phyloP scores from a whole-genome alignment of 2,888 invertebrate genomes.

The Cerceris ruficornis region DNA sequence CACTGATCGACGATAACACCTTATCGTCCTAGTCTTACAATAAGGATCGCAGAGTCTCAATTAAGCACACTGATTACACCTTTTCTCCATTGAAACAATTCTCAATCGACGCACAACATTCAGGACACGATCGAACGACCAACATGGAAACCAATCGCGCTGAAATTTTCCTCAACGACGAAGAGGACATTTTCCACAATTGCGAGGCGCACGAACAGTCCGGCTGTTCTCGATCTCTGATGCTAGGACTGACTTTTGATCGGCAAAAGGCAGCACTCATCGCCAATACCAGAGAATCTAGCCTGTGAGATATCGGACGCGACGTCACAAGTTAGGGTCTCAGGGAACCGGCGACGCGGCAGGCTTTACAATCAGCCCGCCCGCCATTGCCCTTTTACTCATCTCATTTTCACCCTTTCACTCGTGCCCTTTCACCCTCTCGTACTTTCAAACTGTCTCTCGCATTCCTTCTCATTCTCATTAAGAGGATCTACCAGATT shows the following conservation, averaged over 20 bases:
- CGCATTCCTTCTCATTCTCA: neutral
- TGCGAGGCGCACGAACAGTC: neutral
- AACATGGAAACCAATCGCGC: neutral
- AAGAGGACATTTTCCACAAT: neutral
- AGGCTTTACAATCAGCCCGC: slow-evolving; percentile 80
- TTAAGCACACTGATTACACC: too few species aligned
- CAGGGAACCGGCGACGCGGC: slow-evolving; percentile 88
- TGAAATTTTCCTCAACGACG: neutral
- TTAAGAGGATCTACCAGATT: slow-evolving; percentile 26
- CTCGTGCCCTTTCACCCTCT: slow-evolving; percentile 1
- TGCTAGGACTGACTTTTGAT: slow-evolving; percentile 74
- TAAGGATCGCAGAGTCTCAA: too few species aligned
- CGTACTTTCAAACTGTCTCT: neutral
- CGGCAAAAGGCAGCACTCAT: slow-evolving; percentile 82
- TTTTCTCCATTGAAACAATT: too few species aligned
- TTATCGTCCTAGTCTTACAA: too few species aligned
- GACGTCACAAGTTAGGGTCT: slow-evolving; percentile 90
- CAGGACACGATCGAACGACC: neutral
- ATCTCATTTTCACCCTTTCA: slow-evolving; percentile 48
- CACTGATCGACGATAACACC: too few species aligned
- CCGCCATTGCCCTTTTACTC: slow-evolving; percentile 70
- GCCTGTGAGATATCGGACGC: slow-evolving; percentile 86
- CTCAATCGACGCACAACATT: neutral
- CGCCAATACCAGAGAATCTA: slow-evolving; percentile 88
- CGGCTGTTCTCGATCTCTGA: slow-evolving; percentile 63